Percentiles rank a stretch among this genome's conserved stretches.
Evolutionary conservation across 2,888 invertebrate species (phyloP).

Genomic region (Achlya flavicornis): DNA sequence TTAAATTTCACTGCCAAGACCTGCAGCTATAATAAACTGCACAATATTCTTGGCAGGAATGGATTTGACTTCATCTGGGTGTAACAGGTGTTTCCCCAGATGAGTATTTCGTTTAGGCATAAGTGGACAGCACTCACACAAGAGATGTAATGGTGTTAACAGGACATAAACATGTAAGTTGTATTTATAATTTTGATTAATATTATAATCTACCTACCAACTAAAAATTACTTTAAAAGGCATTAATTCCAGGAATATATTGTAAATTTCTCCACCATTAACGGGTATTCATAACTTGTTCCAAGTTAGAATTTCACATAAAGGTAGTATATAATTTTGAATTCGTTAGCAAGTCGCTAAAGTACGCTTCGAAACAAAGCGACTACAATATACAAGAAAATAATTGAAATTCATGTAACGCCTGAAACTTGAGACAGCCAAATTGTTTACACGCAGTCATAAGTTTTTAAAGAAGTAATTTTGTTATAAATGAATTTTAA

Average conservation of each 20-base stretch:
- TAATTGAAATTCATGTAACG: conserved; percentile 12
- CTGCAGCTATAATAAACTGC: no score
- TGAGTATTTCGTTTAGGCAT: no score
- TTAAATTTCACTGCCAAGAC: no score
- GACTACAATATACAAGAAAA: conserved; percentile 13
- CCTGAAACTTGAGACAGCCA: conserved; percentile 8
- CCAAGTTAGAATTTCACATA: background rate
- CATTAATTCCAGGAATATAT: background rate
- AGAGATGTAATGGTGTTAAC: no score
- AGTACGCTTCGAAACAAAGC: conserved; percentile 6
- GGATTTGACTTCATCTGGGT: no score
- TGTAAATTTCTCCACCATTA: background rate
- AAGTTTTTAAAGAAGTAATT: background rate
- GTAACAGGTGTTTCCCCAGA: no score
- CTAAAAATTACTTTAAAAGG: no score
- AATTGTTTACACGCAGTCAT: background rate
- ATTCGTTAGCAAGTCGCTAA: conserved; percentile 13
- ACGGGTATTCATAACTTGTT: background rate
- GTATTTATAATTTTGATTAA: no score
- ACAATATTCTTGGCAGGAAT: no score
- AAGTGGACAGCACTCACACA: no score
- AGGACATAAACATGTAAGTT: no score
- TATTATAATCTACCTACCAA: no score
- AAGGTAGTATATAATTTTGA: conserved; percentile 10
- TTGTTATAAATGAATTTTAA: background rate